phyloP scores from a whole-genome alignment of 2,113 vertebrate genomes.

The Oncorhynchus tshawytscha region DNA sequence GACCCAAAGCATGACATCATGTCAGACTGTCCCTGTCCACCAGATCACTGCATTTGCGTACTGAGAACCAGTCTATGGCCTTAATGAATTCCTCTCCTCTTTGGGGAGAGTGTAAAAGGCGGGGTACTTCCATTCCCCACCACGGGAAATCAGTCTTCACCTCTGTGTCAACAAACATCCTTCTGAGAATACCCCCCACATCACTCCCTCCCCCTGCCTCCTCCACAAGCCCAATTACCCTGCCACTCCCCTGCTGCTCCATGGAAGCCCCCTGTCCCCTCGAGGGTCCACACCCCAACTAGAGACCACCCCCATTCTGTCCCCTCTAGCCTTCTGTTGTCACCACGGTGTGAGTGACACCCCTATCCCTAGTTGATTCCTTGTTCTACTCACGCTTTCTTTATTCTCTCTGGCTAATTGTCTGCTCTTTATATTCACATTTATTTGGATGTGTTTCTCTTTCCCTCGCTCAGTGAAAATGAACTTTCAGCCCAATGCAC shows the following conservation, averaged over 20 bases:
- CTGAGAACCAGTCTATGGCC: neutral
- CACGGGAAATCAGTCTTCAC: conserved; percentile 55
- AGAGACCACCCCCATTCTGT: conserved; percentile 26
- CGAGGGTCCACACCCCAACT: conserved; percentile 22
- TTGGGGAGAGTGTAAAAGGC: conserved; percentile 1
- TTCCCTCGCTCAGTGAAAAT: conserved; percentile 19
- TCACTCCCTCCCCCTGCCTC: conserved; percentile 27
- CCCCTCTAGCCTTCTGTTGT: conserved; percentile 48
- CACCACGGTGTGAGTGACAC: conserved; percentile 56
- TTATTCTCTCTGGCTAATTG: conserved; percentile 26
- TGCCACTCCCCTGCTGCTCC: conserved; percentile 46
- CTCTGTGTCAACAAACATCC: conserved; percentile 65
- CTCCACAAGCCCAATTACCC: conserved; percentile 40
- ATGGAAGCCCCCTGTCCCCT: conserved; percentile 6
- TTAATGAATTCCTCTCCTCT: neutral
- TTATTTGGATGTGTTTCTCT: conserved; percentile 27
- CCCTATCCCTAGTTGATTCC: conserved; percentile 20
- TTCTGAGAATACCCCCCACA: conserved; percentile 31
- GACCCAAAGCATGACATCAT: neutral
- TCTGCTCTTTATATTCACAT: conserved; percentile 30
- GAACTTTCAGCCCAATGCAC: neutral
- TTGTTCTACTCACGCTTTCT: conserved; percentile 27
- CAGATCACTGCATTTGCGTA: neutral
- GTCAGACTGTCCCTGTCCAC: neutral
- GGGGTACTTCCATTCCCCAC: conserved; percentile 12